Evolutionary conservation across 2,113 vertebrate genomes (phyloP).

Genomic region (Pagrus major): DNA sequence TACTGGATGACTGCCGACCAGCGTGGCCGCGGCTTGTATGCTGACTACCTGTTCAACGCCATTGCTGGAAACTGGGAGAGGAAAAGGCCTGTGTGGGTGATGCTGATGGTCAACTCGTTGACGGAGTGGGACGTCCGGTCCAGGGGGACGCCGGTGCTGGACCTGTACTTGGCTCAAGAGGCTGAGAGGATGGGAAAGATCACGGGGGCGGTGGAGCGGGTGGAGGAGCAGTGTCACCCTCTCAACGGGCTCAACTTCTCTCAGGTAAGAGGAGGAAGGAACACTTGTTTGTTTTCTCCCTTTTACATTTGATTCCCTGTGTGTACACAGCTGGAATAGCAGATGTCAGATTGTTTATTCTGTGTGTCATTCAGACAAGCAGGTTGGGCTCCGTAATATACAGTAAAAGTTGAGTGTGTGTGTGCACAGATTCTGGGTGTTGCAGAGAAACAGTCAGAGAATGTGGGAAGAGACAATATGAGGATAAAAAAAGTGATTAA

Average conservation of each 20-base stretch:
- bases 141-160: constrained; percentile 93
- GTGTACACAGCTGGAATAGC: constrained; percentile 18
- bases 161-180: constrained; percentile 96
- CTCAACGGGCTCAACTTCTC: constrained; percentile 98
- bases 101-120: constrained; percentile 99
- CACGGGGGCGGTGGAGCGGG: constrained; percentile 94
- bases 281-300: constrained; percentile 1
- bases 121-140: constrained; percentile 96
- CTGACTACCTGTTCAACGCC: constrained; percentile 97
- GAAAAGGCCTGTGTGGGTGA: constrained; percentile 98
- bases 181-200: constrained; percentile 93
- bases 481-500: constrained; percentile 44
- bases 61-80: constrained; percentile 99
- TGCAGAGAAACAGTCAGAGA: constrained; percentile 20
- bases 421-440: neutral
- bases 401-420: constrained; percentile 17
- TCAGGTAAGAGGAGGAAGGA: constrained; percentile 85
- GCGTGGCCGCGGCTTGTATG: constrained; percentile 93
- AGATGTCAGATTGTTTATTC: neutral
- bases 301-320: neutral
- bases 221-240: constrained; percentile 97
- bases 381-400: constrained; percentile 8
- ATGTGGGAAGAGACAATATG: constrained; percentile 50
- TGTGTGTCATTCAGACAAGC: constrained; percentile 16
- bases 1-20: constrained; percentile 97